Evolutionary conservation across 2,888 invertebrate genomes (phyloP).

Genomic region (Drosophila leonis): DNA sequence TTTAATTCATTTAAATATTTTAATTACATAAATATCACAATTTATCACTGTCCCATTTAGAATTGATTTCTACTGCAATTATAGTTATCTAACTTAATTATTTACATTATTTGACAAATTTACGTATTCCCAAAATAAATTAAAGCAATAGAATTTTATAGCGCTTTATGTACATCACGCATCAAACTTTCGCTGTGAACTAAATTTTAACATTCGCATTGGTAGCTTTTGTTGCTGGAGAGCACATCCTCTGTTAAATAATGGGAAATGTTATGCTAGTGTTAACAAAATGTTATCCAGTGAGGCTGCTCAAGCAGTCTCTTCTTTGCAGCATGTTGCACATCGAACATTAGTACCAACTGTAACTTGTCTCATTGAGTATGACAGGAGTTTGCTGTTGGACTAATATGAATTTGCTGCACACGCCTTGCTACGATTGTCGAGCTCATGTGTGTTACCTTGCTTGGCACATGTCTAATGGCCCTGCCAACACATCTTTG

Average conservation of each 20-base stretch:
- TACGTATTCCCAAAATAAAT: background rate
- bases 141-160: background rate
- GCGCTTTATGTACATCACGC: conserved; percentile 24
- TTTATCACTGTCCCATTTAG: background rate
- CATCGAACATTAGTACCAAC: background rate
- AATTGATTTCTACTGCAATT: background rate
- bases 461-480: conserved; percentile 28
- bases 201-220: conserved; percentile 21
- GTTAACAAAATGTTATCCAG: background rate
- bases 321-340: conserved; percentile 30
- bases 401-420: background rate
- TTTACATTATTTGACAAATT: background rate
- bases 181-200: conserved; percentile 35
- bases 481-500: conserved; percentile 5
- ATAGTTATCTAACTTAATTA: background rate
- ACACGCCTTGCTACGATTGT: conserved; percentile 17
- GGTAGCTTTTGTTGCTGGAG: conserved; percentile 2
- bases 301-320: background rate
- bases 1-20: background rate
- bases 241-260: conserved; percentile 13
- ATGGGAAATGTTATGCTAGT: conserved; percentile 21
- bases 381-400: background rate
- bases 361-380: too few relatives aligned
- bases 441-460: conserved; percentile 2
- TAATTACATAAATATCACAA: background rate